A percentile compares a stretch with the other conserved stretches of the same genome.
Conservation (phyloP, 37 sponge, comb jelly and placozoan genomes). For the Cliona cf. orientalis region DNA sequence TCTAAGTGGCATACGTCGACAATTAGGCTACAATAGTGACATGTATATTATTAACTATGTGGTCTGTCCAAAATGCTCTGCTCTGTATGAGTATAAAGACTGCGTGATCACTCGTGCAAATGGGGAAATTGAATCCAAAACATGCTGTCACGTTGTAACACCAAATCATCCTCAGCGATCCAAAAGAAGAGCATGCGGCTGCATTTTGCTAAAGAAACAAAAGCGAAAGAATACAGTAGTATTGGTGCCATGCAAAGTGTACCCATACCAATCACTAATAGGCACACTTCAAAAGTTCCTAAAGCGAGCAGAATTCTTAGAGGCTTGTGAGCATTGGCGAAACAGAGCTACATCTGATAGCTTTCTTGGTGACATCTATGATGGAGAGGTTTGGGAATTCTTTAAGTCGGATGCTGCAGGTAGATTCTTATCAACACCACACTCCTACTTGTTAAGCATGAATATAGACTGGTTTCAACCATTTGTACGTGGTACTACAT, state of each 20-base stretch:
- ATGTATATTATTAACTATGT: conserved; percentile 43
- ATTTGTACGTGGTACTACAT: conserved; percentile 28
- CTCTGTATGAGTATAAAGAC: conserved; percentile 50
- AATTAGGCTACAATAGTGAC: neutral
- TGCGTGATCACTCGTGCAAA: conserved; percentile 10
- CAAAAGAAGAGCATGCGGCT: conserved; percentile 22
- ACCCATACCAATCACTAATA: conserved; percentile 29
- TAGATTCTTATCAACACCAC: conserved; percentile 34
- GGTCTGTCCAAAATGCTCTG: conserved; percentile 61
- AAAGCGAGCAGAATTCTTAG: conserved; percentile 31
- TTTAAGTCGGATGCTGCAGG: neutral
- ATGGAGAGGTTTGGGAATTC: conserved; percentile 56
- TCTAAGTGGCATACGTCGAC: neutral
- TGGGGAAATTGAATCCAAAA: conserved; percentile 30
- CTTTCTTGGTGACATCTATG: conserved; percentile 53
- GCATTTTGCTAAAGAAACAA: conserved; percentile 27
- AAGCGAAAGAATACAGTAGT: neutral
- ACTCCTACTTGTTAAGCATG: conserved; percentile 34
- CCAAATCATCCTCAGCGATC: conserved; percentile 59
- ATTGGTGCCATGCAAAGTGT: conserved; percentile 50
- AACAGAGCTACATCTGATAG: neutral
- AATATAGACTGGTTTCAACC: conserved; percentile 75
- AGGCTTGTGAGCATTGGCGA: conserved; percentile 41
- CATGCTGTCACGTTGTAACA: conserved; percentile 44
- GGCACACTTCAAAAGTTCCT: conserved; percentile 1